Percentiles rank a stretch among this genome's conserved stretches.
phyloP scores from a whole-genome alignment of 2,888 invertebrate genomes.

The Cerceris ruficornis region DNA sequence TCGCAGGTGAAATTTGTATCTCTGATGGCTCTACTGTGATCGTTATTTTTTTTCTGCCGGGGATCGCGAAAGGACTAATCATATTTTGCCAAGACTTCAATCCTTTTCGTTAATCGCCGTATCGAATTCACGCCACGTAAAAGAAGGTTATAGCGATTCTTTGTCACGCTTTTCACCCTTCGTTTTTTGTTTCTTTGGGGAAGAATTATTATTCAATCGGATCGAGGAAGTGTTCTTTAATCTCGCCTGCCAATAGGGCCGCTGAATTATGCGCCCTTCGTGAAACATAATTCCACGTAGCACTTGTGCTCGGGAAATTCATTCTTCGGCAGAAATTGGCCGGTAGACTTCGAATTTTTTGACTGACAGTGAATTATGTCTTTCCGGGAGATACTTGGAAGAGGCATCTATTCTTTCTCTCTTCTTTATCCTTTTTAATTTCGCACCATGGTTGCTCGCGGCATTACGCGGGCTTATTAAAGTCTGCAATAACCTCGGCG shows the following conservation, averaged over 20 bases:
- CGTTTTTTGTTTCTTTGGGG: neutral
- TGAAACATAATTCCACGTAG: slow-evolving; percentile 5
- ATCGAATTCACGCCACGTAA: slow-evolving; percentile 5
- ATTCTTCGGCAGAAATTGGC: slow-evolving; percentile 13
- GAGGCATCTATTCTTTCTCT: neutral
- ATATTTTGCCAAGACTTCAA: neutral
- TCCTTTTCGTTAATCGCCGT: neutral
- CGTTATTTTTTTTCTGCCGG: too few relatives aligned
- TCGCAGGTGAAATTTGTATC: too few relatives aligned
- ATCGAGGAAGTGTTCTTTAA: neutral
- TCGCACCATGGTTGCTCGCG: neutral
- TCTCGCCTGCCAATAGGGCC: neutral
- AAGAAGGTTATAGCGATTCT: neutral
- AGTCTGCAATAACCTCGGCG: neutral
- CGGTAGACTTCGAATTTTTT: neutral
- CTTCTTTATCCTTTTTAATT: slow-evolving; percentile 9
- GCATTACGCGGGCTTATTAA: slow-evolving; percentile 1
- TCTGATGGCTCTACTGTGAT: too few relatives aligned
- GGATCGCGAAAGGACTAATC: too few relatives aligned
- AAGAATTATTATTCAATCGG: slow-evolving; percentile 3
- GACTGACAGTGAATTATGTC: slow-evolving; percentile 11
- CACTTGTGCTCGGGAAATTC: neutral
- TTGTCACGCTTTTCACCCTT: neutral
- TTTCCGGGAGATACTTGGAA: slow-evolving; percentile 6
- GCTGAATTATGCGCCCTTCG: slow-evolving; percentile 7